A percentile compares a stretch with the other conserved stretches of the same genome.
Evolutionary conservation across 2,888 invertebrate species (phyloP).

Genomic region (Hypomecis punctinalis): DNA sequence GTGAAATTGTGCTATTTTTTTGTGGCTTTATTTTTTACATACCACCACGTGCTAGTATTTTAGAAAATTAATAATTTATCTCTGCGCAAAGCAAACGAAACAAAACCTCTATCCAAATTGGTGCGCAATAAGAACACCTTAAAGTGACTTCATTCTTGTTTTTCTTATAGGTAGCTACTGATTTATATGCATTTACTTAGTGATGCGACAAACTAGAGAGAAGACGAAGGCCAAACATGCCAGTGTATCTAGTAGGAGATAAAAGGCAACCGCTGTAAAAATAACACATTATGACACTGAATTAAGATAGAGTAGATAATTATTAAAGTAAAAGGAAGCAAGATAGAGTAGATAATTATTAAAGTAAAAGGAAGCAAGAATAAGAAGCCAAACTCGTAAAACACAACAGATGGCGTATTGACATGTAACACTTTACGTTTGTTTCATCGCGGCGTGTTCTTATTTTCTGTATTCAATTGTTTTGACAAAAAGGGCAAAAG

Average conservation of each 20-base stretch:
- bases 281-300: slow-evolving; percentile 15
- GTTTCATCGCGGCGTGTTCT: no score
- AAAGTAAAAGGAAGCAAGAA: background rate
- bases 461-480: no score
- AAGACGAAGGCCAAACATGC: slow-evolving; percentile 27
- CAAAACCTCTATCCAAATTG: background rate
- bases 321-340: background rate
- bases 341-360: background rate
- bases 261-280: slow-evolving; percentile 22
- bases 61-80: no score
- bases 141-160: slow-evolving; percentile 10
- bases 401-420: no score
- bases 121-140: slow-evolving; percentile 2
- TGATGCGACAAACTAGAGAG: slow-evolving; percentile 27
- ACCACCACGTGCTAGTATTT: no score
- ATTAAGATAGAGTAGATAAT: background rate
- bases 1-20: no score
- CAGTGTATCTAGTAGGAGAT: slow-evolving; percentile 18
- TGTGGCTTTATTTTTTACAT: no score
- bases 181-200: slow-evolving; percentile 13
- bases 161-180: slow-evolving; percentile 12
- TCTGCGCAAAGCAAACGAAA: no score
- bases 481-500: no score
- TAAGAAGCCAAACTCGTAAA: background rate
- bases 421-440: no score